Percentiles rank a stretch among this genome's conserved stretches.
phyloP scores from a whole-genome alignment of 2,888 invertebrate genomes.

The Eretmocerus hayati region DNA sequence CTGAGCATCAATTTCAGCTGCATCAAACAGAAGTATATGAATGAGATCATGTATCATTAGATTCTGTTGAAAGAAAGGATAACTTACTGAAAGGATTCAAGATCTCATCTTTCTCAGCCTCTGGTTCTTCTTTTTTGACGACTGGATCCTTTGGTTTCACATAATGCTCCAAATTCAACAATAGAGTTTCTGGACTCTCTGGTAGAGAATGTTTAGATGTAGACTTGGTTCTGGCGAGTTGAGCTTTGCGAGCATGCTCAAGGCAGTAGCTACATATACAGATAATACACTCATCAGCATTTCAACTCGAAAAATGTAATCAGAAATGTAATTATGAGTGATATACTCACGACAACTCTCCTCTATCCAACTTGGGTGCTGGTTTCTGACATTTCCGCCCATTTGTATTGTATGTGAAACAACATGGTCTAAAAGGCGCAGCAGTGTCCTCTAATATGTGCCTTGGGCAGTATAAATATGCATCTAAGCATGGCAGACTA shows the following conservation, averaged over 20 bases:
- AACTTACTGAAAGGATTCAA: constrained; percentile 57
- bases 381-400: constrained; percentile 72
- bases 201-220: constrained; percentile 57
- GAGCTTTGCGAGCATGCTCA: constrained; percentile 62
- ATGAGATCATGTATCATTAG: neutral
- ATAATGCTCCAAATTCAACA: constrained; percentile 62
- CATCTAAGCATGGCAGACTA: constrained; percentile 59
- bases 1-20: constrained; percentile 52
- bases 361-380: constrained; percentile 66
- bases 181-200: constrained; percentile 60
- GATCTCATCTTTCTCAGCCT: constrained; percentile 48
- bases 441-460: constrained; percentile 79
- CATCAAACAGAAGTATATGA: neutral
- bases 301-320: no score
- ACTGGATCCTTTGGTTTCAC: constrained; percentile 43
- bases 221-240: constrained; percentile 57
- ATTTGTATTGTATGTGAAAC: constrained; percentile 59
- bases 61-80: no score
- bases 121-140: constrained; percentile 47
- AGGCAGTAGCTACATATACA: constrained; percentile 61
- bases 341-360: constrained; percentile 56
- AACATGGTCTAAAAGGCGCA: constrained; percentile 80
- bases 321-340: no score
- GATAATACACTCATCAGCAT: no score
- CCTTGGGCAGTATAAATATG: constrained; percentile 68